Evolutionary conservation across 30 jellyfish, hydroid and myxozoan genomes (phyloP), one percentile per base, ranked within the genome.

Genomic region (Aurelia sp.): DNA sequence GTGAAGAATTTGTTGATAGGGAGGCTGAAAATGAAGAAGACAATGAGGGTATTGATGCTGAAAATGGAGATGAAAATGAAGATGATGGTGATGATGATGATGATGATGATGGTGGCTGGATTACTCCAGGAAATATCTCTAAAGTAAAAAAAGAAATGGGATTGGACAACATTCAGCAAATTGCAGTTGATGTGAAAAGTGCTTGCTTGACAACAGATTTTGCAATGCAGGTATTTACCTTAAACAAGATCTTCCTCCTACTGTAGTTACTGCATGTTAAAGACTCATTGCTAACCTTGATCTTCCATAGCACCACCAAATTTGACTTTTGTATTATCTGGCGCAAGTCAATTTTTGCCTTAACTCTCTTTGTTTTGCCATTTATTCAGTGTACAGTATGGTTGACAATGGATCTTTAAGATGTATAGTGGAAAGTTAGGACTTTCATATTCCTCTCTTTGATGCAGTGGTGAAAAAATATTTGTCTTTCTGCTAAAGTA

Each of bases 161-260:
- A 7, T 74, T 44, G 71, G 87, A 82, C 8, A 97, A 89, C 72
- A n/a, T 88, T 50, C 87, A 75, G 31, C 73, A 70, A 12, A 75
- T 37, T 15, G 65, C 66, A 20, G 68, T 72, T 20, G 86, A 85
- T 67, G 78, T 74, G 4, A 70, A 82, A 68, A 77, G 88, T 62
- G 99, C 92, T 8, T 95, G 99, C 78, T 64, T 90, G 23, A 90
- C 97, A 57, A 85, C 97, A 33, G 99, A 95, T 95, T 95, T 89
- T 90, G 98, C 99, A 84, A 95, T 95, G 99, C 99, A 95, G 98
- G 98, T 92, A 65, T 13, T 62, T 41, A 31, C 1, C 6, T 18
- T 79, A 17, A 11, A 27, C 27, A 15, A 13, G 52, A 73, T 18
- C 21, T 27, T 9, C 15, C 55, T 3, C 10, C 8, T 7, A n/a